phyloP scores from a whole-genome alignment of 2,113 vertebrate species.

The Tringa solitaria region DNA sequence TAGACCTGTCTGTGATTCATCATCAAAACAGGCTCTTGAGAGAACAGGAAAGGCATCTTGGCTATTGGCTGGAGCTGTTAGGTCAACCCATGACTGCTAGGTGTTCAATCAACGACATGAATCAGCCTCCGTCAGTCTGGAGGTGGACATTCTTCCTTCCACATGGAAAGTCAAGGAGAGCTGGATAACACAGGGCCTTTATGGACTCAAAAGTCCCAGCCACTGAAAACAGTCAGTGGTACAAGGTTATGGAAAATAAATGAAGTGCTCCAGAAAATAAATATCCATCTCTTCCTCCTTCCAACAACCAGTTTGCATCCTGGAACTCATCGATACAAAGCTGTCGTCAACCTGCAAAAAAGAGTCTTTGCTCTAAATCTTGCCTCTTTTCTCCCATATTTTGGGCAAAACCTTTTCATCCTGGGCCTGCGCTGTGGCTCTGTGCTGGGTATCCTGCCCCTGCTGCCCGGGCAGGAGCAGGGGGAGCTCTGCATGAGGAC shows the following conservation, averaged over 20 bases:
- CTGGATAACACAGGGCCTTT: neutral
- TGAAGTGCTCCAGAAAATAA: neutral
- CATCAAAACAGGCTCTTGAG: neutral
- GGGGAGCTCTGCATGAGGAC: neutral
- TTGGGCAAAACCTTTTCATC: neutral
- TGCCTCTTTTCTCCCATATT: neutral
- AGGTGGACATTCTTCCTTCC: neutral
- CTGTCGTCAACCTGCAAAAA: neutral
- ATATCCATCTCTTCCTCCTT: neutral
- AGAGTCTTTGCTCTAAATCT: neutral
- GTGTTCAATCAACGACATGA: neutral
- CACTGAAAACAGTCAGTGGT: neutral
- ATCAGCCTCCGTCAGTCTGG: neutral
- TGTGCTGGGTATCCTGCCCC: neutral
- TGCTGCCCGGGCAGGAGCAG: neutral
- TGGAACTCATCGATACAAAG: neutral
- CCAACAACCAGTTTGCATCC: neutral
- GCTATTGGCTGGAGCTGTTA: neutral
- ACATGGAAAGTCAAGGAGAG: neutral
- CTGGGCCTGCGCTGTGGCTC: accelerated
- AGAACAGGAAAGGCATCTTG: neutral
- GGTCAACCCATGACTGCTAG: neutral
- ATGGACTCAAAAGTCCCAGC: neutral
- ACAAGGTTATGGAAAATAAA: neutral
- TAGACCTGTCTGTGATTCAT: neutral